phyloP scores from a whole-genome alignment of 2,113 vertebrate genomes.

The Muntiacus reevesi region DNA sequence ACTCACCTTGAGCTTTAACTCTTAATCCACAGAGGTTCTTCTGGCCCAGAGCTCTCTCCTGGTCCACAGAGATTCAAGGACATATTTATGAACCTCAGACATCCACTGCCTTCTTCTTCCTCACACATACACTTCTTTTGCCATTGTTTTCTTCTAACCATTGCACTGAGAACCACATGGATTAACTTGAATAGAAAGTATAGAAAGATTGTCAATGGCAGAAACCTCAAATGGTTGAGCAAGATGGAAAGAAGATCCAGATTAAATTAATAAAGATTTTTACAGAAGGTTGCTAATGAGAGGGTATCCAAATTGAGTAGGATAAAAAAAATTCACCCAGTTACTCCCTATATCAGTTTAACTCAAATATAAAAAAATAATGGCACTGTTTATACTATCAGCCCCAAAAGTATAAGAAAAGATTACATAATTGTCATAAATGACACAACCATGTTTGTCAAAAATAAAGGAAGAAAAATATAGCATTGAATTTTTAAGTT shows the following conservation, averaged over 20 bases:
- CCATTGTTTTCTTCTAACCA: neutral
- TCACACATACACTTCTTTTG: neutral
- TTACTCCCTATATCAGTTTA: neutral
- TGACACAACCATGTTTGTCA: neutral
- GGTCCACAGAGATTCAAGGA: neutral
- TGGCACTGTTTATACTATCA: neutral
- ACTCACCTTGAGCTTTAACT: neutral
- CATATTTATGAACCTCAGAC: neutral
- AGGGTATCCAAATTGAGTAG: neutral
- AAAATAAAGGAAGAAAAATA: neutral
- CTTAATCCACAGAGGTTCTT: neutral
- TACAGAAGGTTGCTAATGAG: neutral
- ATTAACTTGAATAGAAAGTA: neutral
- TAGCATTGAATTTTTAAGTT: neutral
- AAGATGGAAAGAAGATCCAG: neutral
- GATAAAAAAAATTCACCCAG: neutral
- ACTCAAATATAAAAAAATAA: neutral
- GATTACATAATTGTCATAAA: neutral
- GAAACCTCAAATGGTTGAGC: neutral
- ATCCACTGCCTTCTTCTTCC: neutral
- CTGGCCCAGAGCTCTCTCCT: neutral
- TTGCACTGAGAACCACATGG: neutral
- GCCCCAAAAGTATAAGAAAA: neutral
- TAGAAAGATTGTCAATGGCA: neutral
- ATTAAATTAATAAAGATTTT: neutral